Base-by-base conservation (phyloP, 1,140 invertebrate species). In the Caligus rogercresseyi region DNA sequence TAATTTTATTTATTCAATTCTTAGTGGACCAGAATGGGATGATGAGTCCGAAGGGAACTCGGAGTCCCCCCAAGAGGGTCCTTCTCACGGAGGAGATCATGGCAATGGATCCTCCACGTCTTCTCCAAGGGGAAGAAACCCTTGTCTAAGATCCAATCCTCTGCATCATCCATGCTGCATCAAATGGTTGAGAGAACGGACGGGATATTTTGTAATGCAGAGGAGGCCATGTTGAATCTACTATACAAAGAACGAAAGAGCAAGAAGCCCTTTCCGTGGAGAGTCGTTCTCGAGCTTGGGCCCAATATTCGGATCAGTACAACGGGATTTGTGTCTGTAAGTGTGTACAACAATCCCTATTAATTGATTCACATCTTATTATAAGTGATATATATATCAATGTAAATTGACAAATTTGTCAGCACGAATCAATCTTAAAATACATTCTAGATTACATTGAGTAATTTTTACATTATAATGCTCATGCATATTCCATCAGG, bases 211-310 rank as follows among this genome's bases (percentile, higher is more conserved):
- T 54, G 53, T 54, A 54, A 54, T 16, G n/a, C 21, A 16, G 53
- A 54, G 15, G 26, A 25, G 18, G 57, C 57, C 16, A 26, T 60
- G 57, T 15, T 18, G 11, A 60, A 25, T 25, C 25, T 60, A 18
- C 18, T 60, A 18, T 25, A 60, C 21, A 25, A 60, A n/a, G 57
- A 60, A 60, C 23, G 57, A 3, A 20, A 25, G 2, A 60, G 51
- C n/a, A 60, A 60, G 16, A 60, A 60, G 21, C 57, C 57, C 7
- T 60, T 60, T 43, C 57, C 57, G 2, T 60, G 57, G 57, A 60
- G 26, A 43, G 57, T 60, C 16, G 57, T 18, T n/a, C 24, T 60
- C 16, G 24, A 60, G 16, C 16, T 60, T 60, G 57, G 57, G n/a
- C 57, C 57, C 15, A 43, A 60, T 31, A 60, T 60, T 19, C 15